Evolutionary conservation across 37 sponge, comb jelly and placozoan genomes (phyloP).

Genomic region (Aplysina aerophoba): DNA sequence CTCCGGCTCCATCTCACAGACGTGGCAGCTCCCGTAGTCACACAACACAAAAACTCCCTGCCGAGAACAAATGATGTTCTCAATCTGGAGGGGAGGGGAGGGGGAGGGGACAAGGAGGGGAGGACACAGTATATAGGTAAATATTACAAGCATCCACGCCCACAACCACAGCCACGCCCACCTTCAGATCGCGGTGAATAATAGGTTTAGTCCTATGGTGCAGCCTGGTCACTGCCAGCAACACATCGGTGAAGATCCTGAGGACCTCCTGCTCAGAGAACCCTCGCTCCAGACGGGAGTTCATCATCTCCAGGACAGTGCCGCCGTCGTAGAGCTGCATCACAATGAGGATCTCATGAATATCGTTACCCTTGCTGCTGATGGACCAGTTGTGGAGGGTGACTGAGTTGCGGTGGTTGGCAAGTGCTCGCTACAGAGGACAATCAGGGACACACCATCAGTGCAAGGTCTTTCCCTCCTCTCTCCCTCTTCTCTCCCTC

Average conservation of each 20-base stretch:
- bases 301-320: slow-evolving; percentile 63
- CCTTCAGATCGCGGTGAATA: slow-evolving; percentile 88
- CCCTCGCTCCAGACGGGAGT: slow-evolving; percentile 23
- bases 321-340: slow-evolving; percentile 67
- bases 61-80: slow-evolving; percentile 80
- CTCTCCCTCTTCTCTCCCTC: too few species aligned
- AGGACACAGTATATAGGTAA: too few species aligned
- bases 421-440: slow-evolving; percentile 51
- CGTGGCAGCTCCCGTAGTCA: slow-evolving; percentile 92
- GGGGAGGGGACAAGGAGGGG: too few species aligned
- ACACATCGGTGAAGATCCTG: slow-evolving; percentile 73
- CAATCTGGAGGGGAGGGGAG: slow-evolving; percentile 63
- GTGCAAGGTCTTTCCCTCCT: too few species aligned
- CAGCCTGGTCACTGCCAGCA: slow-evolving; percentile 69
- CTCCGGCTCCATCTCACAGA: slow-evolving; percentile 66
- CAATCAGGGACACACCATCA: too few species aligned
- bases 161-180: too few species aligned
- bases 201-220: slow-evolving; percentile 82
- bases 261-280: slow-evolving; percentile 61
- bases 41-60: slow-evolving; percentile 79
- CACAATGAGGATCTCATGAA: slow-evolving; percentile 84
- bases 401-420: slow-evolving; percentile 55
- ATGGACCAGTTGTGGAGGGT: slow-evolving; percentile 55
- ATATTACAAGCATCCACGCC: too few species aligned
- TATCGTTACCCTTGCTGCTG: slow-evolving; percentile 47